Percentiles rank a stretch among this genome's conserved stretches.
Evolutionary conservation across 2,113 vertebrate species (phyloP).

Genomic region (Sphaerodactylus townsendi): DNA sequence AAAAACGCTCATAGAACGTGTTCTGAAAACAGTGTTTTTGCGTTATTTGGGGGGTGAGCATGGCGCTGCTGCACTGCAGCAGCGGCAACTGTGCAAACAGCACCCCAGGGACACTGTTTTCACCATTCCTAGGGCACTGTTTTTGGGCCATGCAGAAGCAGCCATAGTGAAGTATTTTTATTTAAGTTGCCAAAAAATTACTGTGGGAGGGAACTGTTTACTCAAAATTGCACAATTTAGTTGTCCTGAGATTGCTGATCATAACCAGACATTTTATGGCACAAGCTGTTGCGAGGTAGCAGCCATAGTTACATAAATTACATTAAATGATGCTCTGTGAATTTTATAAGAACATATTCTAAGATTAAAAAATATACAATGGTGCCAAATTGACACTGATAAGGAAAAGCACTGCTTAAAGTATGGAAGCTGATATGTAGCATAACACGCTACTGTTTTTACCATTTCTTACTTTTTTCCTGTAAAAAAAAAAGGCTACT

Average conservation of each 20-base stretch:
- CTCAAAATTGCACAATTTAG: neutral
- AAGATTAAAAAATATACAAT: neutral
- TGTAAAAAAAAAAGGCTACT: neutral
- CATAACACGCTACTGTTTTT: constrained; percentile 19
- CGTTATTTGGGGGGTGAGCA: no score
- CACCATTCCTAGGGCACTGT: no score
- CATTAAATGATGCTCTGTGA: neutral
- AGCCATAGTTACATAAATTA: rapidly evolving
- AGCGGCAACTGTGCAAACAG: no score
- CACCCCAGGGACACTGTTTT: no score
- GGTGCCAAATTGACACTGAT: neutral
- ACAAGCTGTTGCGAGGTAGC: neutral
- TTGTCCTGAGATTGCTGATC: constrained; percentile 20
- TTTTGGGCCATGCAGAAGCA: no score
- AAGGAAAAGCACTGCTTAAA: neutral
- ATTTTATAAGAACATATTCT: neutral
- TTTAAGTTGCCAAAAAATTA: neutral
- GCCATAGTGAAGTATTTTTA: neutral
- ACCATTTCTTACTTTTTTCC: neutral
- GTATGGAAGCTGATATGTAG: neutral
- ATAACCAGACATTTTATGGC: constrained; percentile 31
- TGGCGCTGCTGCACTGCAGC: no score
- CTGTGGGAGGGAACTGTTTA: neutral
- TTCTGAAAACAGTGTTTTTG: no score
- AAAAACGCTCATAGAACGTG: no score